Percentiles rank a stretch among this genome's conserved stretches.
These are phyloP conservation scores for Arvicanthis niloticus DNA, from an alignment of 2,113 vertebrate species.

Conservation along the genomic window DNA sequence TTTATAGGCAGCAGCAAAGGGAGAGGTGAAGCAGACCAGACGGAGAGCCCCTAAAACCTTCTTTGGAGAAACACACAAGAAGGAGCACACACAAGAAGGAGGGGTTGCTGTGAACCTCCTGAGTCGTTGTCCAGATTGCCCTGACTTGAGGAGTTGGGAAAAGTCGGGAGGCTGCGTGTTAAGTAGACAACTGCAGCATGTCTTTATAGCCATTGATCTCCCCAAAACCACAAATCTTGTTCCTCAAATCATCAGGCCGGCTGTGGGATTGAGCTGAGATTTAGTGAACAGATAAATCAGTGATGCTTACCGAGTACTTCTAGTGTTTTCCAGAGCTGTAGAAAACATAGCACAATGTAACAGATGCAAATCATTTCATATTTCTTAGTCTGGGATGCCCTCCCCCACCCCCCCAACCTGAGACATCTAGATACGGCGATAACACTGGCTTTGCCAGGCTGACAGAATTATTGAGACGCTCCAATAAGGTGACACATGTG, in stretches of 20 bases:
- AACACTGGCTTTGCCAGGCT: background rate
- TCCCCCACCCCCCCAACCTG: background rate
- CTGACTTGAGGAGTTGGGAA: background rate
- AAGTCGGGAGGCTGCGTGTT: background rate
- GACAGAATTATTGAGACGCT: slow-evolving; percentile 8
- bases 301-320: background rate
- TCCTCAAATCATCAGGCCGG: background rate
- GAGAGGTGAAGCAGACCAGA: background rate
- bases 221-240: slow-evolving; percentile 32
- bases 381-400: background rate
- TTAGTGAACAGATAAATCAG: slow-evolving; percentile 53
- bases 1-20: background rate
- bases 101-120: background rate
- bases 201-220: slow-evolving; percentile 13
- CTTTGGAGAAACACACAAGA: background rate
- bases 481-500: background rate
- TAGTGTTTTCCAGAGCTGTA: background rate
- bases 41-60: slow-evolving; percentile 22
- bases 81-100: background rate
- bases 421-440: background rate
- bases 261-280: background rate
- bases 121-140: background rate
- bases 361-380: background rate
- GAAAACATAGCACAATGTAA: background rate
- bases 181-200: background rate